Conservation (phyloP, 2,113 vertebrate genomes). For the Mesocricetus auratus region DNA sequence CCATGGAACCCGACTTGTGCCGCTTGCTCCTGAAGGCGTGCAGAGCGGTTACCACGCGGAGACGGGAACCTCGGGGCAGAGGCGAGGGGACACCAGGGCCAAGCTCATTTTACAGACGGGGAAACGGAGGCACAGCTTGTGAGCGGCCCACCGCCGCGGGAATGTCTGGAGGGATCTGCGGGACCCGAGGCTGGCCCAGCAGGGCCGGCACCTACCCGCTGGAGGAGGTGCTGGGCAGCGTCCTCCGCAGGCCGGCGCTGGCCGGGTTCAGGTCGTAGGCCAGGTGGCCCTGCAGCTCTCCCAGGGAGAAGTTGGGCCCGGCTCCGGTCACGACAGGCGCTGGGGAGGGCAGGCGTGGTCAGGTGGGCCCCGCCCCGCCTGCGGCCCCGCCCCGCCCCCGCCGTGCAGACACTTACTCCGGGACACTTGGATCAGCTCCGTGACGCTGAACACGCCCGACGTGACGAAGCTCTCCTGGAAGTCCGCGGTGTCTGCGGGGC, state of each 20-base stretch:
- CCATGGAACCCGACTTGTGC: slow-evolving; percentile 97
- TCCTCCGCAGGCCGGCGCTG: slow-evolving; percentile 94
- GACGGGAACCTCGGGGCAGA: not conserved
- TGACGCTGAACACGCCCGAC: slow-evolving; percentile 99
- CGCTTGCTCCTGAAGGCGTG: slow-evolving; percentile 92
- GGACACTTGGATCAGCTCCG: slow-evolving; percentile 97
- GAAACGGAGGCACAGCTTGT: not conserved
- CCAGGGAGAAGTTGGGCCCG: slow-evolving; percentile 97
- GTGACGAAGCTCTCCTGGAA: slow-evolving; percentile 98
- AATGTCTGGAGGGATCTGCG: not conserved
- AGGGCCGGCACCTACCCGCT: slow-evolving; percentile 92
- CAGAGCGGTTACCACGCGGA: slow-evolving; percentile 55
- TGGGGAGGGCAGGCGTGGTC: slow-evolving; percentile 75
- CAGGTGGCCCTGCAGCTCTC: slow-evolving; percentile 97
- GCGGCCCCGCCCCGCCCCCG: not conserved
- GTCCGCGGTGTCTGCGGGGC: slow-evolving; percentile 93
- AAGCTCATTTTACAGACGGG: not conserved
- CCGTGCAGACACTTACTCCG: slow-evolving; percentile 97
- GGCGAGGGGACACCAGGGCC: too few species aligned
- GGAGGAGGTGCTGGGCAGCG: slow-evolving; percentile 96
- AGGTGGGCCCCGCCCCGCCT: too few species aligned
- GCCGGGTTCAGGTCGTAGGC: slow-evolving; percentile 98
- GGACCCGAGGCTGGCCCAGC: not conserved
- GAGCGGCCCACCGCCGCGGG: not conserved
- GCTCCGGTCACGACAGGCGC: slow-evolving; percentile 96